These are phyloP conservation scores for Drosophila tristis DNA, from an alignment of 1,140 invertebrate genomes.

Conservation along the genomic window DNA sequence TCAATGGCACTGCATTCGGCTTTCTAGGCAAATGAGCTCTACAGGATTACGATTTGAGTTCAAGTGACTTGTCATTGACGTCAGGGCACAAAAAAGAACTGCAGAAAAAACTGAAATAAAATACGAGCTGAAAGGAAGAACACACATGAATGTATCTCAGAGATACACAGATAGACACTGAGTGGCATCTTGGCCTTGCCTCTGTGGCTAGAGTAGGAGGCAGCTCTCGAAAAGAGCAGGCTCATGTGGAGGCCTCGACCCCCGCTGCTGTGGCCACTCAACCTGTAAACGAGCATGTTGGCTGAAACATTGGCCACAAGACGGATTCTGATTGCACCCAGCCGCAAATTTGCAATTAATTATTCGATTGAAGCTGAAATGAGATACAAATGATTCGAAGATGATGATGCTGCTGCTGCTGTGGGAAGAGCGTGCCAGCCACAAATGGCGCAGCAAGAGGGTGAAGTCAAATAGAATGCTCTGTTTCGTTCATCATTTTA, in stretches of 20 bases:
- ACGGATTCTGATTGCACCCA: conserved; percentile 41
- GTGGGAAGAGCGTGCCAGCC: not conserved
- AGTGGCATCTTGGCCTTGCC: too few species aligned
- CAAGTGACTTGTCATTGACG: conserved; percentile 59
- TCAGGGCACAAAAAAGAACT: conserved; percentile 9
- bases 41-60: conserved; percentile 74
- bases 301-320: not conserved
- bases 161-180: not conserved
- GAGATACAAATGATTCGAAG: conserved; percentile 30
- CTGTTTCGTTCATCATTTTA: conserved; percentile 34
- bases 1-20: conserved; percentile 65
- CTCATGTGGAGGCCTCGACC: too few species aligned
- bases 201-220: too few species aligned
- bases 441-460: conserved; percentile 8
- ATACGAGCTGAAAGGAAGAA: conserved; percentile 10
- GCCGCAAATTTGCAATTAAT: conserved; percentile 51
- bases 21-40: conserved; percentile 71
- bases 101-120: conserved; percentile 35
- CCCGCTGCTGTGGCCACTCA: too few species aligned
- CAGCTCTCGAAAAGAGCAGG: too few species aligned
- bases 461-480: not conserved
- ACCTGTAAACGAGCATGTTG: not conserved
- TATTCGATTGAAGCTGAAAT: conserved; percentile 45
- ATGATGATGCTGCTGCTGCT: conserved; percentile 24
- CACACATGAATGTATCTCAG: conserved; percentile 9